Evolutionary conservation across 1,140 invertebrate species (phyloP).

Genomic region (Plutomurus gul): DNA sequence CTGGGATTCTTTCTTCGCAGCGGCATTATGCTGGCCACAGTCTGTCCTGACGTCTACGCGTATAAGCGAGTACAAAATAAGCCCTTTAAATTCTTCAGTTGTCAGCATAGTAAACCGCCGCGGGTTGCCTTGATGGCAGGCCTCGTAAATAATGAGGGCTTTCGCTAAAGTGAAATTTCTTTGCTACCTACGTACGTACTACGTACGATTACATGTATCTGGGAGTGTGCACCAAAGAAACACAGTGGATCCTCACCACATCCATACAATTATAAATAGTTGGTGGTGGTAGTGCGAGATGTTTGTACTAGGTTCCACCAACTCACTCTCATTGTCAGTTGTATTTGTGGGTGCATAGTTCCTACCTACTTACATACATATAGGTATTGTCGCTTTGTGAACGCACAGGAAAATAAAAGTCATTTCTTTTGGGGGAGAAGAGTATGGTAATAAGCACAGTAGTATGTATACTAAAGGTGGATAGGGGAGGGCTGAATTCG

Average conservation of each 20-base stretch:
- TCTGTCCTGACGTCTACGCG: background rate
- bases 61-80: background rate
- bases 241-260: too few species aligned
- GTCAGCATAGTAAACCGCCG: background rate
- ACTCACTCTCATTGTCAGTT: too few species aligned
- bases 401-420: slow-evolving; percentile 24
- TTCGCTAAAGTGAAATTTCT: slow-evolving; percentile 21
- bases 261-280: too few species aligned
- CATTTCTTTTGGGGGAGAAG: background rate
- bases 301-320: too few species aligned
- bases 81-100: slow-evolving; percentile 31
- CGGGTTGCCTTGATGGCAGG: background rate
- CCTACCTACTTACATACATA: too few species aligned
- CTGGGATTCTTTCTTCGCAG: slow-evolving; percentile 4
- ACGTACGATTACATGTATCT: too few species aligned
- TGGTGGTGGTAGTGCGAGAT: too few species aligned
- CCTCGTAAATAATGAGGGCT: slow-evolving; percentile 18
- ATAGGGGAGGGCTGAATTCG: background rate
- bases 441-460: slow-evolving; percentile 6
- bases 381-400: background rate
- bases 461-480: background rate
- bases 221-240: too few species aligned
- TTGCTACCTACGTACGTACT: background rate
- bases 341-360: too few species aligned
- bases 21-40: background rate